Evolutionary conservation across 2,113 vertebrate genomes (phyloP).

Genomic region (Sclerurus mexicanus): DNA sequence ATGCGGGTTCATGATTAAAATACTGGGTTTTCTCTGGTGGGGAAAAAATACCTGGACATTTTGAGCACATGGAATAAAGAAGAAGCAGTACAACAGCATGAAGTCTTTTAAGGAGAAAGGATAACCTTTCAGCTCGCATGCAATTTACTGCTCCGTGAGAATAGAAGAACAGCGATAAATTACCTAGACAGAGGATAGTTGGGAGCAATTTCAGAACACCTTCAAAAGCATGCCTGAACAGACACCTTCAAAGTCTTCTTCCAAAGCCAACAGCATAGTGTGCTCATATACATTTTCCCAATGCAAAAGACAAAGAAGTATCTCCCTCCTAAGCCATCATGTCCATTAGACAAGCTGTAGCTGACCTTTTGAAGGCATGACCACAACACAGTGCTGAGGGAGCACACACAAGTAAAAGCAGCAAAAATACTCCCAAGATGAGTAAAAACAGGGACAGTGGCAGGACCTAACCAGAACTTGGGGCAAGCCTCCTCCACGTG

Average conservation of each 20-base stretch:
- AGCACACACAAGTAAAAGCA: neutral
- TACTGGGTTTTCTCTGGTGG: neutral
- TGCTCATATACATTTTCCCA: neutral
- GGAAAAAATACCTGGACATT: neutral
- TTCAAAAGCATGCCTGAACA: slow-evolving; percentile 7
- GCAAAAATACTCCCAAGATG: neutral
- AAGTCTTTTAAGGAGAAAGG: neutral
- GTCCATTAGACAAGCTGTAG: neutral
- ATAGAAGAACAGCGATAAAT: neutral
- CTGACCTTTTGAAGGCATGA: neutral
- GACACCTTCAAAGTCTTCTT: neutral
- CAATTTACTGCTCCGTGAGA: neutral
- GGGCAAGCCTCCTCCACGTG: neutral
- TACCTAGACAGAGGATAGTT: neutral
- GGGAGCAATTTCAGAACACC: neutral
- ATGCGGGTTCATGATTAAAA: neutral
- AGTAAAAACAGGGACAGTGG: neutral
- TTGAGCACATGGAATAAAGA: neutral
- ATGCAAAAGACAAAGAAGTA: neutral
- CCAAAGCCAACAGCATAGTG: neutral
- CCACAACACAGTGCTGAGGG: neutral
- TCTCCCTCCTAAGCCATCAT: neutral
- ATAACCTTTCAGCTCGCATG: neutral
- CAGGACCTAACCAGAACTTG: neutral
- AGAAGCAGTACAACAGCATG: neutral